Evolutionary conservation across 2,888 invertebrate species (phyloP), one percentile per base, ranked within the genome.

Genomic region (Pseudanteris insignis): DNA sequence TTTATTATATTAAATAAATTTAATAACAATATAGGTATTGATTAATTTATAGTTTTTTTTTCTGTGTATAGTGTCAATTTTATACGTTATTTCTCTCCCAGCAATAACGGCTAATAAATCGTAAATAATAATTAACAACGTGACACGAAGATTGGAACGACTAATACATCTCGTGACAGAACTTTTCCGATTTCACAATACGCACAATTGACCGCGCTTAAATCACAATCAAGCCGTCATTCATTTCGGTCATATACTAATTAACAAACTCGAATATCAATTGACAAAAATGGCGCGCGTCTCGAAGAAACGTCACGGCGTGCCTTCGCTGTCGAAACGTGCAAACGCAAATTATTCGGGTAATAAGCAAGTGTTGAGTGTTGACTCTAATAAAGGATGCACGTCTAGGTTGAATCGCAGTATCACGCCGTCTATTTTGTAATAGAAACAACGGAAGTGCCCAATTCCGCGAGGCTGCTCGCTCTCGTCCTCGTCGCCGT

Each of bases 401-500:
- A 47, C 63, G 59, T 59, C 50, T 55, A 59, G 47, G 55, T 59
- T 51, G 55, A 50, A 59, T 75, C 72, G 72, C 70, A 73, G 77
- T 77, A 76, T 77, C 76, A 71, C 67, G 73, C 70, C 76, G 71
- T 78, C 77, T 78, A 79, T 79, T 79, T 79, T 77, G 77, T 79
- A 79, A 79, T 79, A 79, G 79, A 78, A 78, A 78, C 78, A 77
- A 78, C 78, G 78, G 78, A 78, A 78, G 78, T 76, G 70, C 76
- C 76, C 74, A 78, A 78, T 78, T 78, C 72, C 71, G 71, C 73
- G 73, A 71, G 74, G 65, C 65, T 62, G 64, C 64, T 50, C 60
- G 65, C 67, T 65, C 57, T 62, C 47, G 64, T 47, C 62, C 68
- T 59, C 65, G 50, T 75, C 71, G 71, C 70, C 71, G 71, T 75